A percentile compares a stretch with the other conserved stretches of the same genome.
Evolutionary conservation across 2,113 vertebrate genomes (phyloP).

Genomic region (Odocoileus hemionus): DNA sequence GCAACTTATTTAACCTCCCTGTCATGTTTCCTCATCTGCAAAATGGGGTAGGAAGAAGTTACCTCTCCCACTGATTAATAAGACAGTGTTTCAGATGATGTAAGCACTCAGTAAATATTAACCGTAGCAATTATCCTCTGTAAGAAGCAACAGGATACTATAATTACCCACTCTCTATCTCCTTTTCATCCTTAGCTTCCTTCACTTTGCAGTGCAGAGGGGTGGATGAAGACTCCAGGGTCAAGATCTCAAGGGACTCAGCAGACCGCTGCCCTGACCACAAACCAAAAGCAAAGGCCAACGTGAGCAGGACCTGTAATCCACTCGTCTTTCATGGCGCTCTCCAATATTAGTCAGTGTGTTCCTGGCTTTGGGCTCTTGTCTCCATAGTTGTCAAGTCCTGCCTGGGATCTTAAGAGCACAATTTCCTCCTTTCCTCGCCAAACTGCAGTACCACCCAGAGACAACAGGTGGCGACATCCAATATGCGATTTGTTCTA

Average conservation of each 20-base stretch:
- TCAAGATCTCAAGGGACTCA: neutral
- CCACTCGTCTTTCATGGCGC: rapidly evolving
- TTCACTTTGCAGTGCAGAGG: neutral
- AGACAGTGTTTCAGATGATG: neutral
- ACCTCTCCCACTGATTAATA: neutral
- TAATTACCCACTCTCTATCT: rapidly evolving
- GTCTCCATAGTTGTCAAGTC: rapidly evolving
- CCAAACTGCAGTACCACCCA: neutral
- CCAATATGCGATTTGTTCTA: constrained; percentile 36
- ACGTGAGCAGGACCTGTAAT: rapidly evolving
- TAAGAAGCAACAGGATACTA: neutral
- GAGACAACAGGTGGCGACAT: constrained; percentile 67
- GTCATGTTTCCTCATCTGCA: neutral
- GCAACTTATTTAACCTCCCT: neutral
- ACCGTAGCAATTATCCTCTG: neutral
- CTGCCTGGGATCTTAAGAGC: neutral
- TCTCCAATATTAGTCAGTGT: too few species aligned
- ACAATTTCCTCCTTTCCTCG: neutral
- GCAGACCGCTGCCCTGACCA: neutral
- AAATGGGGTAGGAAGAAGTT: neutral
- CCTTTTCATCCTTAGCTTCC: neutral
- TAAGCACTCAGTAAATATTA: too few species aligned
- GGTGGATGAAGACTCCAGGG: neutral
- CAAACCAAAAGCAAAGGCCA: neutral
- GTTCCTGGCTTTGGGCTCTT: neutral